These are phyloP conservation scores for Apis laboriosa DNA, from an alignment of 1,140 invertebrate species.

Conservation along the genomic window DNA sequence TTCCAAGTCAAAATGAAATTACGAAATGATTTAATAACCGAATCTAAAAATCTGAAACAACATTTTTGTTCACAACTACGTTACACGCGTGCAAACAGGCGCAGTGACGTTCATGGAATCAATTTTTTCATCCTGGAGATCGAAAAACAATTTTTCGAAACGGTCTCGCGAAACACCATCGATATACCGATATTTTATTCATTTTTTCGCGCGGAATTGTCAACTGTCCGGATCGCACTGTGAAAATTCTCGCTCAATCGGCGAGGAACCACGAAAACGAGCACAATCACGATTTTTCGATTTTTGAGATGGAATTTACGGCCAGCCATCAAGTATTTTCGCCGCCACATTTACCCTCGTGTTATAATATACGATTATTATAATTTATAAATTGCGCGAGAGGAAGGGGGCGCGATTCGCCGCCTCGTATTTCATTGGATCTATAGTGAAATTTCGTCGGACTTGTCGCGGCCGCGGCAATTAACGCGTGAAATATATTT, in stretches of 20 bases:
- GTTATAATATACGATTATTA: slow-evolving; percentile 42
- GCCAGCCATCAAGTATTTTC: slow-evolving; percentile 33
- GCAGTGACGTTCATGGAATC: too few relatives aligned
- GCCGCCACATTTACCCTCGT: background rate
- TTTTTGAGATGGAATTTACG: slow-evolving; percentile 34
- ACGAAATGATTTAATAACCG: background rate
- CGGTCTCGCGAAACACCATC: background rate
- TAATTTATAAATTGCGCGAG: slow-evolving; percentile 44
- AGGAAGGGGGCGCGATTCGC: background rate
- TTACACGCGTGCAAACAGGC: background rate
- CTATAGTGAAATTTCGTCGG: slow-evolving; percentile 29
- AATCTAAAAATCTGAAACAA: background rate
- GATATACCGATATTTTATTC: background rate
- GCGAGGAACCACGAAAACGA: background rate
- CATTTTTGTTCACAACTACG: background rate
- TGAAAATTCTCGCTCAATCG: background rate
- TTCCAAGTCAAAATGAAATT: too few relatives aligned
- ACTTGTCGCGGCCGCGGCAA: slow-evolving; percentile 33
- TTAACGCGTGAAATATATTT: slow-evolving; percentile 50
- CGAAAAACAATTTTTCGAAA: background rate
- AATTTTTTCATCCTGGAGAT: background rate
- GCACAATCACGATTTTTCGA: background rate
- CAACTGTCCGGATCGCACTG: background rate
- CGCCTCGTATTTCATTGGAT: slow-evolving; percentile 40
- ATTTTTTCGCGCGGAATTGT: background rate